phyloP scores from a whole-genome alignment of 2,113 vertebrate species.

The Eira barbara region DNA sequence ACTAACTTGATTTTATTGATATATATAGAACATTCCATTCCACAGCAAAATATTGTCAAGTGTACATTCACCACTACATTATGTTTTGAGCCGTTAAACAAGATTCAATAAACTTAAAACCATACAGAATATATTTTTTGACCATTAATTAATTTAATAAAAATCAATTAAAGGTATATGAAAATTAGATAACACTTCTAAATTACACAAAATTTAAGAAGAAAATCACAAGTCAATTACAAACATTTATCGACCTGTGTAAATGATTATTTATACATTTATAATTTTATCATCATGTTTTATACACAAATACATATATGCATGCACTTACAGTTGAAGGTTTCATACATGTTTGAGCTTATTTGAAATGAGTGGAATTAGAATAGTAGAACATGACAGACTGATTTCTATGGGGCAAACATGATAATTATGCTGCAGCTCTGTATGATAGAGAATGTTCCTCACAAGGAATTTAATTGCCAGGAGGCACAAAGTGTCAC shows the following conservation, averaged over 20 bases:
- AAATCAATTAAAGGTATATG: neutral
- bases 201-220: neutral
- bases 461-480: constrained; percentile 49
- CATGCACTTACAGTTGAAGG: neutral
- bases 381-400: neutral
- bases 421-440: neutral
- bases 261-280: neutral
- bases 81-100: neutral
- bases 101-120: neutral
- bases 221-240: neutral
- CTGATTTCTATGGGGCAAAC: neutral
- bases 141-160: neutral
- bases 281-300: neutral
- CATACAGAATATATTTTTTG: neutral
- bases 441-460: neutral
- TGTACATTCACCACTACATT: neutral
- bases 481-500: constrained; percentile 50
- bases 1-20: neutral
- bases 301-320: neutral
- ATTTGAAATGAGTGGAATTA: neutral
- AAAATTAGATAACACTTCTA: neutral
- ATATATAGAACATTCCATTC: neutral
- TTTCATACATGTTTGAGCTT: neutral
- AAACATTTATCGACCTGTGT: neutral
- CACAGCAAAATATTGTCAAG: neutral